Evolutionary conservation across 1,140 invertebrate genomes (phyloP).

Genomic region (Drosophila nigromelanica): DNA sequence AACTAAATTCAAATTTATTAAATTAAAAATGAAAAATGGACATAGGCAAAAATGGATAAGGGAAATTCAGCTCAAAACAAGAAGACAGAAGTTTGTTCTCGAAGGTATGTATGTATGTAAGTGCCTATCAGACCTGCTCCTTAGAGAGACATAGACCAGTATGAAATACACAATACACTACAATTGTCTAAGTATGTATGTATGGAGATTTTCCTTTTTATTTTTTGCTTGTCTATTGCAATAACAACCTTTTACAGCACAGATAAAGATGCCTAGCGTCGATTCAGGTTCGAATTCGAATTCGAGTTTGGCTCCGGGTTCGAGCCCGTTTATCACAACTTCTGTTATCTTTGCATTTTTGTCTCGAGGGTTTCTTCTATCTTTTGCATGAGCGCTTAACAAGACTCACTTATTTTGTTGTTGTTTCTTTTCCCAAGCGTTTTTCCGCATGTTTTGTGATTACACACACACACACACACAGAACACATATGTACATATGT

Average conservation of each 20-base stretch:
- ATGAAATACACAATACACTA: not conserved
- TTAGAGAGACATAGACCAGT: not conserved
- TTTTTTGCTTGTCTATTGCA: constrained; percentile 17
- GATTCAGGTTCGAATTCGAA: constrained; percentile 7
- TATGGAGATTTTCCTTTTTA: not conserved
- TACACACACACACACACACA: constrained; percentile 28
- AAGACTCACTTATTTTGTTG: constrained; percentile 15
- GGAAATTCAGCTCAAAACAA: not conserved
- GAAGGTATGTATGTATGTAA: not conserved
- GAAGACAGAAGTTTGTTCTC: not conserved
- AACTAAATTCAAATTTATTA: not conserved
- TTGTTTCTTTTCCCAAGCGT: constrained; percentile 31
- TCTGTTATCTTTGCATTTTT: constrained; percentile 35
- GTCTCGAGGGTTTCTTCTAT: constrained; percentile 17
- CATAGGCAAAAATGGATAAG: not conserved
- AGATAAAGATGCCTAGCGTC: constrained; percentile 21
- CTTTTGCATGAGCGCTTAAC: constrained; percentile 6
- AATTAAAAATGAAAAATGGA: no score
- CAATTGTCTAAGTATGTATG: not conserved
- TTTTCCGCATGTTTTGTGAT: constrained; percentile 53
- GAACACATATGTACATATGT: constrained; percentile 8
- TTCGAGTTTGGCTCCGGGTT: not conserved
- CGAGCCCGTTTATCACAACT: constrained; percentile 9
- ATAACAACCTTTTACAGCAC: constrained; percentile 18
- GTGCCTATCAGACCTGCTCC: not conserved